phyloP scores from a whole-genome alignment of 2,797 vertebrate species.

The Macropodus opercularis region DNA sequence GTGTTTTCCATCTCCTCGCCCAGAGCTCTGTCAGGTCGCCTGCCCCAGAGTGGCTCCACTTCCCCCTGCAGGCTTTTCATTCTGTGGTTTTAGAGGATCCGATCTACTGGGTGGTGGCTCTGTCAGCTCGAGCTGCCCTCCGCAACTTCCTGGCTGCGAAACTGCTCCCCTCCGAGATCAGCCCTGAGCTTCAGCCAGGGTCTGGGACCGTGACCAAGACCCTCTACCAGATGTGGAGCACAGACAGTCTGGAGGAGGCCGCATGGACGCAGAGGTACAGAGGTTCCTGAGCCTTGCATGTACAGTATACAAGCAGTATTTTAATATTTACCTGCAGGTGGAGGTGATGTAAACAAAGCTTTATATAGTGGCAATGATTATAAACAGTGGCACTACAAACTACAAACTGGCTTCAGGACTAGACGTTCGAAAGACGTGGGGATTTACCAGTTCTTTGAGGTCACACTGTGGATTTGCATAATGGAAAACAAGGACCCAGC shows the following conservation, averaged over 20 bases:
- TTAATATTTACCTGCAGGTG: no score
- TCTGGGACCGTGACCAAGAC: background rate
- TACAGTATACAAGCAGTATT: no score
- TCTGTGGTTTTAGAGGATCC: slow-evolving; percentile 30
- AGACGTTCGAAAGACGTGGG: no score
- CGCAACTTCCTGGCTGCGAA: background rate
- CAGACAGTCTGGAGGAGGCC: background rate
- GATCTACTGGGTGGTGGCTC: slow-evolving; percentile 48
- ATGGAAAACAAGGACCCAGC: no score
- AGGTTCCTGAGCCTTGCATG: no score
- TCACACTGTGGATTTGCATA: no score
- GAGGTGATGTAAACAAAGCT: no score
- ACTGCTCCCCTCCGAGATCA: background rate
- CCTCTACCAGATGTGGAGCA: slow-evolving; percentile 20
- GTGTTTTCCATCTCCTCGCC: no score
- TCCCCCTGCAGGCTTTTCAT: slow-evolving; percentile 30
- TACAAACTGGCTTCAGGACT: no score
- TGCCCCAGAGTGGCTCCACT: slow-evolving; percentile 31
- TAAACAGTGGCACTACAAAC: no score
- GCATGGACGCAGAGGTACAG: slow-evolving; percentile 7
- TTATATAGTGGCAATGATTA: no score
- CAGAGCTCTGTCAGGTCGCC: background rate
- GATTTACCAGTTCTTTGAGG: no score
- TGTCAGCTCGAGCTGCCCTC: slow-evolving; percentile 32
- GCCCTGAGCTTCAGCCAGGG: background rate